These are phyloP conservation scores for Callosobruchus maculatus DNA, from an alignment of 2,888 invertebrate genomes.

Conservation along the genomic window DNA sequence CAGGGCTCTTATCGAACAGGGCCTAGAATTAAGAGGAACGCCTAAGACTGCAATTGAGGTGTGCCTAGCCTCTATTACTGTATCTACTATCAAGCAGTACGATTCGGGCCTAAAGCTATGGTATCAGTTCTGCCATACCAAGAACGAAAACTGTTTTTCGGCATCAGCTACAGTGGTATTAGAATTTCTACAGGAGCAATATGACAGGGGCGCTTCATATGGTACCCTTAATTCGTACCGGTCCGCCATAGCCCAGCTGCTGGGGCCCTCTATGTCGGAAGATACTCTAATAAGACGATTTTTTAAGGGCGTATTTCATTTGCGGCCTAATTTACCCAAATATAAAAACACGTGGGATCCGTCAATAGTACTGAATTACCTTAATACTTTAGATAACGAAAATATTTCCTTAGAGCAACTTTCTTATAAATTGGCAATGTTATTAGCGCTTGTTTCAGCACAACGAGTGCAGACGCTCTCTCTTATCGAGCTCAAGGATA, in stretches of 20 bases:
- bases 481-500: constrained; percentile 8
- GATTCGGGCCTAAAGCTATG: constrained; percentile 23
- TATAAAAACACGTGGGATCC: constrained; percentile 11
- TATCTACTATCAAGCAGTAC: constrained; percentile 27
- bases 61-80: constrained; percentile 21
- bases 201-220: neutral
- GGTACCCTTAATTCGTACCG: neutral
- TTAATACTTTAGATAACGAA: neutral
- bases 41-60: constrained; percentile 17
- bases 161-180: neutral
- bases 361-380: neutral
- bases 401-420: constrained; percentile 3
- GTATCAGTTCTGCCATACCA: constrained; percentile 21
- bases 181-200: neutral
- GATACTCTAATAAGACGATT: constrained; percentile 4
- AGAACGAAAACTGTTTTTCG: neutral
- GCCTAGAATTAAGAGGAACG: constrained; percentile 17
- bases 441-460: constrained; percentile 11
- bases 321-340: constrained; percentile 6
- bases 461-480: constrained; percentile 14
- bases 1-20: constrained; percentile 28
- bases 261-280: neutral
- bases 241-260: neutral
- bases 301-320: constrained; percentile 9
- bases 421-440: constrained; percentile 6